These are phyloP conservation scores for Sinocyclocheilus grahami DNA, from an alignment of 2,113 vertebrate species.

Conservation along the genomic window DNA sequence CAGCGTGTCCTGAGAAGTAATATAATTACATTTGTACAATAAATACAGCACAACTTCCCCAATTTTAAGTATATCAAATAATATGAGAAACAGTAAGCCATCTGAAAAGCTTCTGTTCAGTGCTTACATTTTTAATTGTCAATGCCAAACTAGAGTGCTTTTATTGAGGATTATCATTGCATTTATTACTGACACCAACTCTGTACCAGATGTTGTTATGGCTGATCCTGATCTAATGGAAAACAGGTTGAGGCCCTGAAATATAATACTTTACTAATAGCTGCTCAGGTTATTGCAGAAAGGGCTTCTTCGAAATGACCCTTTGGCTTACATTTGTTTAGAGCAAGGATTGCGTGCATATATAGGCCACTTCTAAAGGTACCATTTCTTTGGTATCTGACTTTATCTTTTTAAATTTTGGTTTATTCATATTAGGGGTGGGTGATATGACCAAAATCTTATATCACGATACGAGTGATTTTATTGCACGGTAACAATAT, in stretches of 20 bases:
- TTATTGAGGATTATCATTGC: slow-evolving; percentile 1
- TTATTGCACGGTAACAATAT: no score
- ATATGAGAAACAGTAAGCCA: background rate
- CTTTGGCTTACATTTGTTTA: background rate
- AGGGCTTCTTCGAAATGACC: background rate
- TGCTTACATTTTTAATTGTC: background rate
- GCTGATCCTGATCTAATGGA: slow-evolving; percentile 12
- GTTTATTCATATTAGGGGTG: background rate
- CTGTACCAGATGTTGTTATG: slow-evolving; percentile 10
- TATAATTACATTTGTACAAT: background rate
- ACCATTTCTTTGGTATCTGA: background rate
- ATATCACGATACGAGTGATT: no score
- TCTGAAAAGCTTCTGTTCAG: slow-evolving; percentile 18
- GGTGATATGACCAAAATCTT: no score
- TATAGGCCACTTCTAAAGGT: background rate
- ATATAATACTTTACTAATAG: slow-evolving; percentile 16
- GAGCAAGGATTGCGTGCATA: background rate
- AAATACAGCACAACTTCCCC: background rate
- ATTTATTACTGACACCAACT: slow-evolving; percentile 10
- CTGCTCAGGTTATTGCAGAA: background rate
- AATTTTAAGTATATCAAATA: slow-evolving; percentile 1
- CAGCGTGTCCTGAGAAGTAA: slow-evolving; percentile 32
- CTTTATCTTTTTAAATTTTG: background rate
- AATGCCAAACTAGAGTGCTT: background rate
- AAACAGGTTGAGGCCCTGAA: slow-evolving; percentile 15